phyloP scores from a whole-genome alignment of 2,888 invertebrate species.

The Macaria liturata region DNA sequence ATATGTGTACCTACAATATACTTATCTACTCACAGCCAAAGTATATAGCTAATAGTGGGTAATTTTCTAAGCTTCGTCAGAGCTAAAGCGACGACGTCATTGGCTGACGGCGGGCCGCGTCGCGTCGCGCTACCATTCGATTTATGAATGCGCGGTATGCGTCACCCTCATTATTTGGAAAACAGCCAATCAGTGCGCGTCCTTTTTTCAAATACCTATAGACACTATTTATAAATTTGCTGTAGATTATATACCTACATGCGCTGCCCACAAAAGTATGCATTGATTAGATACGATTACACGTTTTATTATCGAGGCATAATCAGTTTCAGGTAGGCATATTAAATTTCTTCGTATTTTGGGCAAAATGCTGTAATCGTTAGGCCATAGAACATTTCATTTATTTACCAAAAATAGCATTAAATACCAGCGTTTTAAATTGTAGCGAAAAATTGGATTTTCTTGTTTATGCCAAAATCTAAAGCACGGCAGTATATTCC shows the following conservation, averaged over 20 bases:
- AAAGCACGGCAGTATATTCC: no score
- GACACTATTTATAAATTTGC: conserved; percentile 9
- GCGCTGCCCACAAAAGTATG: conserved; percentile 12
- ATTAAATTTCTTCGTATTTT: no score
- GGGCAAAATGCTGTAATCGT: no score
- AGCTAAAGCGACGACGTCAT: conserved; percentile 34
- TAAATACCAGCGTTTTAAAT: no score
- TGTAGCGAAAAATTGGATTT: no score
- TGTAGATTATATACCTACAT: background rate
- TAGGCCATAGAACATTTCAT: no score
- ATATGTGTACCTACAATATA: background rate
- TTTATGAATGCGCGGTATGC: conserved; percentile 36
- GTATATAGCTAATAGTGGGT: conserved; percentile 18
- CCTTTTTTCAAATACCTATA: conserved; percentile 31
- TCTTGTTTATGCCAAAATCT: no score
- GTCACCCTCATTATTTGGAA: conserved; percentile 42
- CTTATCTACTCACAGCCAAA: background rate
- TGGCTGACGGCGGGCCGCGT: conserved; percentile 37
- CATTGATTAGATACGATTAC: conserved; percentile 1
- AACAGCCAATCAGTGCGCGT: conserved; percentile 45
- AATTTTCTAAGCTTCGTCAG: conserved; percentile 29
- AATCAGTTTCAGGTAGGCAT: no score
- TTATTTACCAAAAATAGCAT: no score
- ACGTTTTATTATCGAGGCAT: background rate
- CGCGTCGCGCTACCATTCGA: conserved; percentile 39